These are phyloP conservation scores for Eugnorisma glareosa DNA, from an alignment of 2,888 invertebrate species.

Conservation along the genomic window DNA sequence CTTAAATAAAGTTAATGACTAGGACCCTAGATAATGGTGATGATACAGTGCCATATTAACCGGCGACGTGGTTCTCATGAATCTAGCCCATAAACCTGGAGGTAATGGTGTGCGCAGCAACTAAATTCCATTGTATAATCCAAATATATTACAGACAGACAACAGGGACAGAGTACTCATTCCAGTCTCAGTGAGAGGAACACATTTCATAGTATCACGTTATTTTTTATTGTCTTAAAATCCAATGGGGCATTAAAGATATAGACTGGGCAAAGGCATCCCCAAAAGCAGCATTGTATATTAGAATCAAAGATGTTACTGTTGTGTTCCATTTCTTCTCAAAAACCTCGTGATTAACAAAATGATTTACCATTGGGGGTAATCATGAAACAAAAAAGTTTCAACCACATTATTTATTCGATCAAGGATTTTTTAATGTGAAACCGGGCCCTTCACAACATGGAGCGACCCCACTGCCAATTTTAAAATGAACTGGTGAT, in stretches of 20 bases:
- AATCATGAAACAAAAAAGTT: background rate
- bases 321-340: background rate
- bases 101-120: background rate
- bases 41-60: background rate
- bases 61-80: background rate
- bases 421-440: background rate
- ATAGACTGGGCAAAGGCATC: background rate
- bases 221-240: background rate
- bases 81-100: background rate
- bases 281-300: background rate
- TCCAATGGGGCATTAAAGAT: no score
- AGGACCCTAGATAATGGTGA: background rate
- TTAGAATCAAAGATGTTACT: background rate
- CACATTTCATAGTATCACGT: background rate
- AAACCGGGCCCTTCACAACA: background rate
- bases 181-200: background rate
- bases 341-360: background rate
- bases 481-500: background rate
- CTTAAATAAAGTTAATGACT: conserved; percentile 13
- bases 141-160: no score
- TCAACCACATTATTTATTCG: background rate
- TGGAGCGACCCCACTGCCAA: background rate
- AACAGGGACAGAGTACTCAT: background rate
- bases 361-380: background rate
- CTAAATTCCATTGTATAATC: background rate